Evolutionary conservation across 2,797 vertebrate genomes (phyloP).

Genomic region (Picus viridis): DNA sequence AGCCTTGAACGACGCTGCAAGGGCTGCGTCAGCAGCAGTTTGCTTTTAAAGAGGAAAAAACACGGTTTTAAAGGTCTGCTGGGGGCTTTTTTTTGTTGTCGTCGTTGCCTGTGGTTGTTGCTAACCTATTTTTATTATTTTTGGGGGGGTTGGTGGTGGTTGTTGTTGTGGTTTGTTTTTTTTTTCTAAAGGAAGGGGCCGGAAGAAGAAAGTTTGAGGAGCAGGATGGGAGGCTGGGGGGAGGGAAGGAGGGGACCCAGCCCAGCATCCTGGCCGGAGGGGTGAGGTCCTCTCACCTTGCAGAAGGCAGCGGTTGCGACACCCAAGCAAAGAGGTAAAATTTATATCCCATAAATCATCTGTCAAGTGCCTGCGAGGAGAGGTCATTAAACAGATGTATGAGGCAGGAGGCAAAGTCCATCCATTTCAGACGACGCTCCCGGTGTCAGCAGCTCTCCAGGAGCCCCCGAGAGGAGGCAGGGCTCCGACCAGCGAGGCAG

Average conservation of each 20-base stretch:
- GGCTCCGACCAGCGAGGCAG: background rate
- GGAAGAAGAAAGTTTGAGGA: background rate
- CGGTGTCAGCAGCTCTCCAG: conserved; percentile 56
- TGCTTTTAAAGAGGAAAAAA: conserved; percentile 58
- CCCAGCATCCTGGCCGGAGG: background rate
- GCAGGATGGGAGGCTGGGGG: background rate
- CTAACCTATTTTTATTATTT: too few species aligned
- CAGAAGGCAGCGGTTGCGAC: background rate
- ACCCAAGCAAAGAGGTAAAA: conserved; percentile 22
- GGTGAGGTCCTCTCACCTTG: conserved; percentile 51
- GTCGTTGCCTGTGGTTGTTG: too few species aligned
- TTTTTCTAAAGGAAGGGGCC: conserved; percentile 15
- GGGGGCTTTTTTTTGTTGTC: background rate
- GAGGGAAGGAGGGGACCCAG: background rate
- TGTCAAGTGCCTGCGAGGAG: conserved; percentile 59
- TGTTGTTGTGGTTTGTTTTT: too few species aligned
- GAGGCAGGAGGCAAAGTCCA: conserved; percentile 67
- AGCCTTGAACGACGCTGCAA: conserved; percentile 1
- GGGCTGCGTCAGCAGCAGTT: conserved; percentile 53
- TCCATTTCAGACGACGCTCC: conserved; percentile 55
- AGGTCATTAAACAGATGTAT: conserved; percentile 72
- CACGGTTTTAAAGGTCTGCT: background rate
- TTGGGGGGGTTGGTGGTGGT: too few species aligned
- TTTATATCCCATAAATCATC: conserved; percentile 56
- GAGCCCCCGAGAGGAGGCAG: conserved; percentile 9